A percentile compares a stretch with the other conserved stretches of the same genome.
These are phyloP conservation scores for Luidia sarsii DNA, from an alignment of 53 echinoderm and acorn worm genomes.

Conservation along the genomic window DNA sequence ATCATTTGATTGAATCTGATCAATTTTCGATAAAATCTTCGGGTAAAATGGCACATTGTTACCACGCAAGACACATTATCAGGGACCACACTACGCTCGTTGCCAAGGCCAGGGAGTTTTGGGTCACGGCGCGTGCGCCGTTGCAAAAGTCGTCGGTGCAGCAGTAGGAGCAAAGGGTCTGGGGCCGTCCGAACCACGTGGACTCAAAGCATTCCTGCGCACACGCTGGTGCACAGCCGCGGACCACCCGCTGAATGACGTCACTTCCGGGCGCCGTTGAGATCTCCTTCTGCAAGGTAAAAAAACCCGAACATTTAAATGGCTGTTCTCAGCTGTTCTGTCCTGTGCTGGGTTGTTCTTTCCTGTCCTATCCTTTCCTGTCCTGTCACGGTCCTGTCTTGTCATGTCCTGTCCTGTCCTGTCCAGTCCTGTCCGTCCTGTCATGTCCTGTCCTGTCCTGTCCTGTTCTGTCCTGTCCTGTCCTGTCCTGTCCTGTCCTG, in stretches of 20 bases:
- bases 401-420: no score
- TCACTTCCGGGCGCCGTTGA: background rate
- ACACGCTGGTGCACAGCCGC: background rate
- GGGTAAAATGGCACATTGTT: background rate
- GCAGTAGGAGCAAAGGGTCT: background rate
- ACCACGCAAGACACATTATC: background rate
- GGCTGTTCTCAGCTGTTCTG: no score
- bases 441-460: no score
- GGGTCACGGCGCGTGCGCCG: conserved; percentile 22
- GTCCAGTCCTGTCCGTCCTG: no score
- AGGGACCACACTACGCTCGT: background rate
- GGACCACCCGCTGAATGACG: background rate
- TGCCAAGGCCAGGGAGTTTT: background rate
- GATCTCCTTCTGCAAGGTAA: conserved; percentile 1
- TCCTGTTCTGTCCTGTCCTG: no score
- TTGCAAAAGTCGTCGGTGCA: conserved; percentile 3
- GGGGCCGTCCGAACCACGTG: background rate
- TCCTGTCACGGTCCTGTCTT: no score
- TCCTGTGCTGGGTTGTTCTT: no score
- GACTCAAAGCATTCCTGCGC: background rate
- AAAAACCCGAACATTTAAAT: no score
- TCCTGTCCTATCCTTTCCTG: no score
- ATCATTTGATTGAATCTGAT: background rate
- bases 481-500: no score
- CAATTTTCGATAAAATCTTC: background rate